phyloP scores from a whole-genome alignment of 2,797 vertebrate genomes.

The Sitta carolinensis region DNA sequence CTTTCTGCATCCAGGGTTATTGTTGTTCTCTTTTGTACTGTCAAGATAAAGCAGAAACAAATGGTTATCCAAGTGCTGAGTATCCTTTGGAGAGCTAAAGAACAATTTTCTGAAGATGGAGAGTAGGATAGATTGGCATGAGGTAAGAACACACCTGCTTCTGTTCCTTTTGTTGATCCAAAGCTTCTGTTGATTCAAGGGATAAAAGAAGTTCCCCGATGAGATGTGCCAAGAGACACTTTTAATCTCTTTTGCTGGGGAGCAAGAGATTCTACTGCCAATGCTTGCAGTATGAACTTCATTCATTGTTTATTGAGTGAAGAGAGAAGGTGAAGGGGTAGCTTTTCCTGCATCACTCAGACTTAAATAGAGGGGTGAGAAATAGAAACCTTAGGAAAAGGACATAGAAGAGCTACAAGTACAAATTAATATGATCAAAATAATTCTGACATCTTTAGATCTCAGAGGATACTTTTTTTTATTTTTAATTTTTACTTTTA shows the following conservation, averaged over 20 bases:
- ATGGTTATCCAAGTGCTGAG: not conserved
- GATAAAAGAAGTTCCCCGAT: constrained; percentile 38
- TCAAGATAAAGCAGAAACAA: constrained; percentile 47
- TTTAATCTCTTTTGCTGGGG: constrained; percentile 36
- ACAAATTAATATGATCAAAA: not conserved
- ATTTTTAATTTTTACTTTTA: not conserved
- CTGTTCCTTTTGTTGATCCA: constrained; percentile 24
- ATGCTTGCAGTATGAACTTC: not conserved
- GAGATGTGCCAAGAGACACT: constrained; percentile 32
- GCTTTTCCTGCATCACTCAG: not conserved
- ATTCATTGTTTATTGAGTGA: constrained; percentile 17
- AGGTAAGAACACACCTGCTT: constrained; percentile 40
- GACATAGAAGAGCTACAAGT: not conserved
- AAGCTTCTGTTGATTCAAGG: constrained; percentile 36
- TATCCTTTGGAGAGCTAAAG: constrained; percentile 16
- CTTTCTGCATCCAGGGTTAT: not conserved
- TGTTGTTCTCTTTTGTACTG: not conserved
- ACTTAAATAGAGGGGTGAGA: not conserved
- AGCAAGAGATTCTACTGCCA: not conserved
- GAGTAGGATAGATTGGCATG: not conserved
- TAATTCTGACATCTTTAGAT: not conserved
- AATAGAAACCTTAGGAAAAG: not conserved
- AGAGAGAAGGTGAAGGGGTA: not conserved
- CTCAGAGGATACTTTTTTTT: not conserved
- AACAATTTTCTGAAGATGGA: constrained; percentile 23